Evolutionary conservation across 2,797 vertebrate species (phyloP).

Genomic region (Melanotaenia pygmaea): DNA sequence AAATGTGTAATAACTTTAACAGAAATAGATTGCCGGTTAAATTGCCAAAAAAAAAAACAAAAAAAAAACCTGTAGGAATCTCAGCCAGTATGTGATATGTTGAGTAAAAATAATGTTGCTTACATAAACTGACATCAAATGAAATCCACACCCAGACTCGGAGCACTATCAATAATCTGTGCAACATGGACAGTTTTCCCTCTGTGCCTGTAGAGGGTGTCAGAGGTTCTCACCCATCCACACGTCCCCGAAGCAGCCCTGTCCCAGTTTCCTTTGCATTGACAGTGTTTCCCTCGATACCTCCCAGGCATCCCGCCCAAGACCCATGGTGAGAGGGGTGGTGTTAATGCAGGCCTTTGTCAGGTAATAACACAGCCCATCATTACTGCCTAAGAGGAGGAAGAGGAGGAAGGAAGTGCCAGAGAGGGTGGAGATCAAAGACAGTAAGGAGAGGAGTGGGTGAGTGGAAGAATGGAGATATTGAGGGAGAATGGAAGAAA

Average conservation of each 20-base stretch:
- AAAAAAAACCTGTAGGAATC: constrained; percentile 14
- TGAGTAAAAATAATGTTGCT: constrained; percentile 8
- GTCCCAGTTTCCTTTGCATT: constrained; percentile 89
- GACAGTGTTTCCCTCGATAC: constrained; percentile 86
- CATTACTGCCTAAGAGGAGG: constrained; percentile 85
- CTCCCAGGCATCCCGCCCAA: constrained; percentile 96
- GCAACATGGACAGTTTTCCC: constrained; percentile 15
- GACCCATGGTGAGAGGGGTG: constrained; percentile 93
- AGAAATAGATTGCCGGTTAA: constrained; percentile 16
- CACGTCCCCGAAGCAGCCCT: constrained; percentile 97
- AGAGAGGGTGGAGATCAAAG: constrained; percentile 32
- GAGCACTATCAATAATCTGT: constrained; percentile 13
- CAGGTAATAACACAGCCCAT: constrained; percentile 93
- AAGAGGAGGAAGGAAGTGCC: constrained; percentile 23
- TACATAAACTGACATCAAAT: constrained; percentile 8
- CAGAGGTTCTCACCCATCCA: constrained; percentile 91
- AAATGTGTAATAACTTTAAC: constrained; percentile 9
- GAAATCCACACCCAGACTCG: constrained; percentile 24
- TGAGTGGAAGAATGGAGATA: constrained; percentile 10
- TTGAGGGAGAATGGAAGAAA: constrained; percentile 12
- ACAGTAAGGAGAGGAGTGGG: constrained; percentile 11
- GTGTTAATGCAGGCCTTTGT: constrained; percentile 83
- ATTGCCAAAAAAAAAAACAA: constrained; percentile 1
- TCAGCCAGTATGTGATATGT: constrained; percentile 6
- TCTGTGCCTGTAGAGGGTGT: constrained; percentile 33